A percentile compares a stretch with the other conserved stretches of the same genome.
Conservation (phyloP, 2,888 invertebrate genomes). For the Eilema caniola region DNA sequence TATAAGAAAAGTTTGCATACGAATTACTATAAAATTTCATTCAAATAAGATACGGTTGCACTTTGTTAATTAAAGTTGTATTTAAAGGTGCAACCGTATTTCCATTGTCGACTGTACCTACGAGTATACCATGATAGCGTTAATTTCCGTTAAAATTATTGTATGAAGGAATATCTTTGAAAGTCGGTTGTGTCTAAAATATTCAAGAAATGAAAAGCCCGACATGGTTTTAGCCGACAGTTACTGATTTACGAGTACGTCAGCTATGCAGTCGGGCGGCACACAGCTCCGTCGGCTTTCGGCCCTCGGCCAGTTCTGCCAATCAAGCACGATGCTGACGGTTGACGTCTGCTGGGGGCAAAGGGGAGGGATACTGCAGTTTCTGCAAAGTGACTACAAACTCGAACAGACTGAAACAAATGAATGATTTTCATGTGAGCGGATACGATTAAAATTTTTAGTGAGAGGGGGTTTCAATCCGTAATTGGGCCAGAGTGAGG, state of each 20-base stretch:
- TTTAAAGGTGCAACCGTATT: no score
- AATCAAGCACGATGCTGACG: slow-evolving; percentile 3
- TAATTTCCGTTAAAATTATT: no score
- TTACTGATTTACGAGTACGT: slow-evolving; percentile 9
- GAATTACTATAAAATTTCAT: no score
- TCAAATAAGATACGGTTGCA: no score
- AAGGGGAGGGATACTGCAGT: neutral
- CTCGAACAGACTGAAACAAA: neutral
- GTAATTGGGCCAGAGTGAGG: no score
- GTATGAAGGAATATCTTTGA: neutral
- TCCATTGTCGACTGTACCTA: no score
- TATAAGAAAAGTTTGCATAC: no score
- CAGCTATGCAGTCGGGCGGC: neutral
- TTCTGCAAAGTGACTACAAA: neutral
- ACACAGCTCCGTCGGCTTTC: slow-evolving; percentile 3
- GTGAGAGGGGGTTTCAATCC: no score
- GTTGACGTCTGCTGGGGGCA: neutral
- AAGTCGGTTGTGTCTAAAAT: neutral
- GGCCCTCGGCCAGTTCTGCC: slow-evolving; percentile 6
- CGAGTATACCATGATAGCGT: no score
- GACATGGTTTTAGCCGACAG: slow-evolving; percentile 1
- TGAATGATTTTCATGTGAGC: no score
- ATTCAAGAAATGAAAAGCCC: slow-evolving; percentile 3
- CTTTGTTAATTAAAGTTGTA: no score
- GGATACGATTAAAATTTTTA: no score